Base-by-base conservation (phyloP, 1,140 invertebrate species). In the Drosophila parabipectinata region DNA sequence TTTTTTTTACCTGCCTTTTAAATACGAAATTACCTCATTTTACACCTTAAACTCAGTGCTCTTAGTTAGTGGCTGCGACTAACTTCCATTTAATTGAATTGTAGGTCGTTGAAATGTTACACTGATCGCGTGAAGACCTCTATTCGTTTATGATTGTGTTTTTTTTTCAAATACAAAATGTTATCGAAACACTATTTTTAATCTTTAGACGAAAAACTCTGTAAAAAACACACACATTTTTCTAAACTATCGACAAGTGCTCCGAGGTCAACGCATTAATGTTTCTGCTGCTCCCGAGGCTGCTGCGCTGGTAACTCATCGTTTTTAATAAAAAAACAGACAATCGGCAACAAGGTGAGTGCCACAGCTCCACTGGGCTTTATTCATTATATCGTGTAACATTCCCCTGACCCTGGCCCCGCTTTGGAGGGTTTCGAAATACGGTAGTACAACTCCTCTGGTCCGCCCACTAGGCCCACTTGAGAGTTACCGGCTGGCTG, bases 1-100 rank as follows among this genome's bases (percentile, higher is more conserved):
- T 47, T 54, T 77, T 77, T 15, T 15, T 80, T 69, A 67, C 48
- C 67, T 63, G 60, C 37, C 50, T 68, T 72, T 85, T 72, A 66
- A 68, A 78, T 82, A 76, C 52, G 10, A 77, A 87, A 87, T 87
- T 87, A 87, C 83, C 82, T 88, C 82, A 87, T 88, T 87, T 87
- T 69, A 87, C 83, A 88, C 83, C 48, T 76, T 47, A 53, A 26
- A 52, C 61, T 60, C 10, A 30, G 26, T 69, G 77, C 28, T 81
- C 71, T 44, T 18, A 34, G 55, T 74, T 64, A 61, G 44, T 44
- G 28, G 32, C 51, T 48, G 51, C 63, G 32, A 50, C 66, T 69
- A 69, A 69, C 26, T 32, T 39, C 34, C 47, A 67, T 50, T 59
- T 32, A 67, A 60, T 69, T 30, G 41, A 74, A 59, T 52, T 52